These are phyloP conservation scores for Elymnias hypermnestra DNA, from an alignment of 1,140 invertebrate species.

Conservation along the genomic window DNA sequence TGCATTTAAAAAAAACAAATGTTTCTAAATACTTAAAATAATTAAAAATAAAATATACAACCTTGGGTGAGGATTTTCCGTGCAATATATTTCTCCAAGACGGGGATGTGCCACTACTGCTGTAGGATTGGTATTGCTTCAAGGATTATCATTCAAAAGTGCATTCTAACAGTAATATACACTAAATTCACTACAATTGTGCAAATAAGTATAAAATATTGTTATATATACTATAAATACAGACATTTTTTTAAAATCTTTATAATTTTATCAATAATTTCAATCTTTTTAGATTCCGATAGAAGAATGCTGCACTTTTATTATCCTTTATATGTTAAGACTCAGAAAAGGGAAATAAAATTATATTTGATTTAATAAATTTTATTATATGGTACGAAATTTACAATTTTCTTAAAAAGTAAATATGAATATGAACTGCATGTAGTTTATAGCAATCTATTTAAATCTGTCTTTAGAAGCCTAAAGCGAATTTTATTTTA, in stretches of 20 bases:
- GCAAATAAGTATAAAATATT: background rate
- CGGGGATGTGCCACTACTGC: slow-evolving; percentile 8
- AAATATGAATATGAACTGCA: slow-evolving; percentile 15
- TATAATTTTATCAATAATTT: background rate
- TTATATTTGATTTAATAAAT: slow-evolving; percentile 37
- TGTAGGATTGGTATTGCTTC: slow-evolving; percentile 7
- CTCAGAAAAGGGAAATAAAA: slow-evolving; percentile 28
- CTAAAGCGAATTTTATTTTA: too few relatives aligned
- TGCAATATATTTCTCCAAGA: slow-evolving; percentile 11
- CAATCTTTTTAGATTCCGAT: too few relatives aligned
- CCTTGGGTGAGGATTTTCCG: slow-evolving; percentile 10
- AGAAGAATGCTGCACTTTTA: too few relatives aligned
- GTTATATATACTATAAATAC: background rate
- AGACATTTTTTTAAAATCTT: too few relatives aligned
- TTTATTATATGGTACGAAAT: slow-evolving; percentile 69
- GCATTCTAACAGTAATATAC: slow-evolving; percentile 8
- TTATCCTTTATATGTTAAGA: too few relatives aligned
- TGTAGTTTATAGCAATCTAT: too few relatives aligned
- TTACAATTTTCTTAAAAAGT: slow-evolving; percentile 56
- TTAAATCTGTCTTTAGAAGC: too few relatives aligned
- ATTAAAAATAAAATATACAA: slow-evolving; percentile 17
- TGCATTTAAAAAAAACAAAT: too few relatives aligned
- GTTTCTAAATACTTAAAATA: background rate
- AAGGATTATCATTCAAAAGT: slow-evolving; percentile 9
- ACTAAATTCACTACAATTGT: slow-evolving; percentile 8